phyloP scores from a whole-genome alignment of 2,888 invertebrate genomes.

The Apamea epomidion region DNA sequence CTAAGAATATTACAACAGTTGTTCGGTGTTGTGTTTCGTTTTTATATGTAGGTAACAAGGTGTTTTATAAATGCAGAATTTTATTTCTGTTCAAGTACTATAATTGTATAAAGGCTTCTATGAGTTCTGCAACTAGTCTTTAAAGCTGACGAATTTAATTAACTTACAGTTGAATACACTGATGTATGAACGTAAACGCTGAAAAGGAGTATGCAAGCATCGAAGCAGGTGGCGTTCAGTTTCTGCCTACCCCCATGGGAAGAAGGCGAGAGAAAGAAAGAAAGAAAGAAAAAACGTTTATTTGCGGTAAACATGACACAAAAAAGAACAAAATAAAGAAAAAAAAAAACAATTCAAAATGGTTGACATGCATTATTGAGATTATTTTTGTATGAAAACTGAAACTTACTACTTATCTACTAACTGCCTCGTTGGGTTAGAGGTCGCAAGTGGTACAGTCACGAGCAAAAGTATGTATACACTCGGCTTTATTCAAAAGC shows the following conservation, averaged over 20 bases:
- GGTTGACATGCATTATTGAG: no score
- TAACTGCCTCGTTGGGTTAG: neutral
- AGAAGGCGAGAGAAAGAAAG: neutral
- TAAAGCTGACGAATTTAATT: neutral
- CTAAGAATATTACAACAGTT: conserved; percentile 85
- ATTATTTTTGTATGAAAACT: neutral
- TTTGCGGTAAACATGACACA: no score
- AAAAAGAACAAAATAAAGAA: no score
- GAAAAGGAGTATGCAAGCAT: neutral
- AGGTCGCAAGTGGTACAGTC: neutral
- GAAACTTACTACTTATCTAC: no score
- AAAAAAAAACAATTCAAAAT: no score
- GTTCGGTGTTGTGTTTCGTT: conserved; percentile 82
- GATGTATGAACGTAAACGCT: neutral
- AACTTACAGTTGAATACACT: neutral
- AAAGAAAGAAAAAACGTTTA: no score
- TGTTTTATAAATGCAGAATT: conserved; percentile 61
- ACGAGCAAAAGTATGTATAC: no score
- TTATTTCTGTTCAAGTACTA: conserved; percentile 44
- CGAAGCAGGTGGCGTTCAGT: neutral
- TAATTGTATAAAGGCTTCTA: conserved; percentile 11
- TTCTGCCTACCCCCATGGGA: neutral
- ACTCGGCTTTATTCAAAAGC: no score
- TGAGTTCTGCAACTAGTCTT: conserved; percentile 1
- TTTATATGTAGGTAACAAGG: conserved; percentile 75